Conservation (phyloP, 2,113 vertebrate species). For the Crypturellus undulatus region DNA sequence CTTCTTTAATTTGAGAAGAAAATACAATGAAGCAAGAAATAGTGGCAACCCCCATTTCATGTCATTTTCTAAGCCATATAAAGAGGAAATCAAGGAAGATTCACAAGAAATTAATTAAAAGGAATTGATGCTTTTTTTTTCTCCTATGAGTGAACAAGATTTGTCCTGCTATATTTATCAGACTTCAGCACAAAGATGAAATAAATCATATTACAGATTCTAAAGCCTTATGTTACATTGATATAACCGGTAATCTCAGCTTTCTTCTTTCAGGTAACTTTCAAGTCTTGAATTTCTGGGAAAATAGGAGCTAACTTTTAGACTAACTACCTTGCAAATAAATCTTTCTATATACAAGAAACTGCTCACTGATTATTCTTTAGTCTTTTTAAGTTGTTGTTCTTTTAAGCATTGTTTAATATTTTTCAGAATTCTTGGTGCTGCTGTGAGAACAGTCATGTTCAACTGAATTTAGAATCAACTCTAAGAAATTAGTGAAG, state of each 20-base stretch:
- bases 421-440: no score
- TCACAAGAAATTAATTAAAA: neutral
- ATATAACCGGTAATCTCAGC: neutral
- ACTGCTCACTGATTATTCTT: neutral
- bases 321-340: neutral
- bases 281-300: neutral
- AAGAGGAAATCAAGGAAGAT: neutral
- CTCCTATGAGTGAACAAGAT: neutral
- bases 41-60: rapidly evolving
- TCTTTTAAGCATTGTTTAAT: neutral
- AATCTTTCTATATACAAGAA: neutral
- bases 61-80: neutral
- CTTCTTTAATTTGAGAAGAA: neutral
- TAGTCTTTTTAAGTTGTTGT: neutral
- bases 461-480: neutral
- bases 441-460: no score
- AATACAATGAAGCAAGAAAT: neutral
- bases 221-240: neutral
- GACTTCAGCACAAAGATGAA: neutral
- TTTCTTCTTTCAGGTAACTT: neutral
- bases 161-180: neutral
- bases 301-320: neutral
- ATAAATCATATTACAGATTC: neutral
- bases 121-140: neutral
- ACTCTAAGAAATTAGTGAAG: neutral